These are phyloP conservation scores for Flabesymbios commensalis DNA, from an alignment of 2,888 invertebrate species.

Conservation along the genomic window DNA sequence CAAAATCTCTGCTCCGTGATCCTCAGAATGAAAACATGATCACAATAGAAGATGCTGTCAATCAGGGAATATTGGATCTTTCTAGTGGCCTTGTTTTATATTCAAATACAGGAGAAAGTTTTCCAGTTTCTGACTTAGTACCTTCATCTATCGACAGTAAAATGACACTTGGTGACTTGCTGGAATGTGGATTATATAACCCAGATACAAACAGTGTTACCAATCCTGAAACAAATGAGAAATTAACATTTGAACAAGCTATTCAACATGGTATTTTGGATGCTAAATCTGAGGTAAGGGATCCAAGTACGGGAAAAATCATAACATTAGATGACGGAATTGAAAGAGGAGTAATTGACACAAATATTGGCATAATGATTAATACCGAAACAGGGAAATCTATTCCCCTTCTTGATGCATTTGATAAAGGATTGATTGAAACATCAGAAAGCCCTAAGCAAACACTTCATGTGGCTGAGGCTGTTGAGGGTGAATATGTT, in stretches of 20 bases:
- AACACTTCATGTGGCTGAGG: too few relatives aligned
- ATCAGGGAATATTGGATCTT: slow-evolving; percentile 58
- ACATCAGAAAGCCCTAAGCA: slow-evolving; percentile 5
- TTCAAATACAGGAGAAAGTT: slow-evolving; percentile 69
- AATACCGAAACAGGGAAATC: slow-evolving; percentile 64
- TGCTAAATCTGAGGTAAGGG: slow-evolving; percentile 9
- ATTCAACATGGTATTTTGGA: slow-evolving; percentile 76
- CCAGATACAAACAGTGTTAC: slow-evolving; percentile 47
- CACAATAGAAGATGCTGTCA: slow-evolving; percentile 79
- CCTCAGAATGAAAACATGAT: slow-evolving; percentile 78
- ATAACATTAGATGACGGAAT: slow-evolving; percentile 74
- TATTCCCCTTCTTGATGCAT: slow-evolving; percentile 76
- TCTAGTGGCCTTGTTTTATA: slow-evolving; percentile 71
- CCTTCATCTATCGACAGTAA: not conserved
- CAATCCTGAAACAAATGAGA: slow-evolving; percentile 75
- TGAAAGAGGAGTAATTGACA: slow-evolving; percentile 61
- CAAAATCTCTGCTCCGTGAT: slow-evolving; percentile 67
- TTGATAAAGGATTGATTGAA: slow-evolving; percentile 70
- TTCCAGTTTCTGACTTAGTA: slow-evolving; percentile 69
- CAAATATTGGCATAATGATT: slow-evolving; percentile 61
- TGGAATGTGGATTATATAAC: slow-evolving; percentile 48
- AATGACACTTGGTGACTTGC: not conserved
- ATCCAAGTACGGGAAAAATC: slow-evolving; percentile 24
- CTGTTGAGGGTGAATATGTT: too few relatives aligned
- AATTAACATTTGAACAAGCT: slow-evolving; percentile 79